Percentiles rank a stretch among this genome's conserved stretches.
Evolutionary conservation across 1,140 invertebrate species (phyloP).

Genomic region (Heliconius himera): DNA sequence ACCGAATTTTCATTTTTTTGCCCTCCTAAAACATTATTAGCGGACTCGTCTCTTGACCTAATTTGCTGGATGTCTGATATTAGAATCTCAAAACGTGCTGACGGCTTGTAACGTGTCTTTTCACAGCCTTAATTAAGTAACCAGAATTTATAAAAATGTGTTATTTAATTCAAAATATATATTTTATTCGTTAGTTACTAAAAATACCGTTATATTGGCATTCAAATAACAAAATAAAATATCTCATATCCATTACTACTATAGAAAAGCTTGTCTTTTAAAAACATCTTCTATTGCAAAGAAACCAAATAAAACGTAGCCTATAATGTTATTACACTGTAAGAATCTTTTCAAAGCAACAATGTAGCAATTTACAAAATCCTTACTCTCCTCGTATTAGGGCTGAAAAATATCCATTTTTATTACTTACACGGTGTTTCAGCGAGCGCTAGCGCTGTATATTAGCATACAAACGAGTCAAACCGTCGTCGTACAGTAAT

Average conservation of each 20-base stretch:
- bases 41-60: slow-evolving; percentile 9
- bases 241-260: background rate
- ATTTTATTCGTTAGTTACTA: background rate
- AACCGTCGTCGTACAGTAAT: slow-evolving; percentile 39
- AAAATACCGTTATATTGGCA: background rate
- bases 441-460: slow-evolving; percentile 15
- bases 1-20: background rate
- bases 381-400: background rate
- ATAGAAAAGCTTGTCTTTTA: background rate
- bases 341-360: slow-evolving; percentile 2
- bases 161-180: background rate
- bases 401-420: slow-evolving; percentile 23
- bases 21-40: slow-evolving; percentile 8
- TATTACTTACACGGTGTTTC: slow-evolving; percentile 22
- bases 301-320: slow-evolving; percentile 7
- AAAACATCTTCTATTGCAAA: background rate
- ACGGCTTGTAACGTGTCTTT: slow-evolving; percentile 11
- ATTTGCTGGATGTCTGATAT: slow-evolving; percentile 3
- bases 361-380: slow-evolving; percentile 20
- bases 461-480: slow-evolving; percentile 44
- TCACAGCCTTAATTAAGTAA: slow-evolving; percentile 9
- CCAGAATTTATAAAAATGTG: background rate
- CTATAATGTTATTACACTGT: background rate
- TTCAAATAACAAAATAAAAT: background rate
- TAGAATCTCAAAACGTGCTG: slow-evolving; percentile 13